A percentile compares a stretch with the other conserved stretches of the same genome.
These are phyloP conservation scores for Ctenopoma kingsleyae DNA, from an alignment of 2,797 vertebrate genomes.

Conservation along the genomic window DNA sequence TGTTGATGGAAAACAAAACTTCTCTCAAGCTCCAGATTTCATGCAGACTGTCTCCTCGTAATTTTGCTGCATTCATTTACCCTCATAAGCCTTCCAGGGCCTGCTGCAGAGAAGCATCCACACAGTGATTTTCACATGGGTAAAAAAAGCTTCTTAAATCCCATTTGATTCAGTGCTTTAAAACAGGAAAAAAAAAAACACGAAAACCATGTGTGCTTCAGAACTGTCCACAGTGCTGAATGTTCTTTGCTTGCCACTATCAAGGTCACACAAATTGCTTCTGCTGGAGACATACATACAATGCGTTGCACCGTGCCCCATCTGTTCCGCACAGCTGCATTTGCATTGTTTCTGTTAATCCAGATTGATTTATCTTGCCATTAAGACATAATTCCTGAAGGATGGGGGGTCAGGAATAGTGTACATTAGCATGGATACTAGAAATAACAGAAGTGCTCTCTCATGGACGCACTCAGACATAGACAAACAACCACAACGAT, in stretches of 20 bases:
- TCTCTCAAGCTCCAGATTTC: too few species aligned
- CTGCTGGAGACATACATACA: slow-evolving; percentile 7
- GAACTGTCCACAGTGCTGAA: slow-evolving; percentile 33
- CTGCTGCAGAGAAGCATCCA: neutral
- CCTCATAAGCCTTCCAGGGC: neutral
- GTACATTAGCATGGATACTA: slow-evolving; percentile 15
- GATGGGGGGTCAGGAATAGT: slow-evolving; percentile 34
- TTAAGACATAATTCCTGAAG: slow-evolving; percentile 65
- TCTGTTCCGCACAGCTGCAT: slow-evolving; percentile 71
- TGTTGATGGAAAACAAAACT: too few species aligned
- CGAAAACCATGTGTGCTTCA: neutral
- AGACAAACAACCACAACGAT: slow-evolving; percentile 18
- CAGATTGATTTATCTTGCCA: slow-evolving; percentile 64
- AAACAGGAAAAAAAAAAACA: slow-evolving; percentile 3
- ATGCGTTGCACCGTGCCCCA: slow-evolving; percentile 54
- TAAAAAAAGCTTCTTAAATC: neutral
- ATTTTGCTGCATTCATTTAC: slow-evolving; percentile 2
- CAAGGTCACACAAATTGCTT: slow-evolving; percentile 71
- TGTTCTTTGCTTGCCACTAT: slow-evolving; percentile 48
- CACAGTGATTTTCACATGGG: neutral
- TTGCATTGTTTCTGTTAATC: slow-evolving; percentile 75
- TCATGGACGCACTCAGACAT: neutral
- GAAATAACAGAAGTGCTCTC: neutral
- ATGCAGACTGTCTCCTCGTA: neutral
- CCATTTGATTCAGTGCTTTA: neutral